Conservation (phyloP, 2,888 invertebrate genomes). For the Emmelina monodactyla region DNA sequence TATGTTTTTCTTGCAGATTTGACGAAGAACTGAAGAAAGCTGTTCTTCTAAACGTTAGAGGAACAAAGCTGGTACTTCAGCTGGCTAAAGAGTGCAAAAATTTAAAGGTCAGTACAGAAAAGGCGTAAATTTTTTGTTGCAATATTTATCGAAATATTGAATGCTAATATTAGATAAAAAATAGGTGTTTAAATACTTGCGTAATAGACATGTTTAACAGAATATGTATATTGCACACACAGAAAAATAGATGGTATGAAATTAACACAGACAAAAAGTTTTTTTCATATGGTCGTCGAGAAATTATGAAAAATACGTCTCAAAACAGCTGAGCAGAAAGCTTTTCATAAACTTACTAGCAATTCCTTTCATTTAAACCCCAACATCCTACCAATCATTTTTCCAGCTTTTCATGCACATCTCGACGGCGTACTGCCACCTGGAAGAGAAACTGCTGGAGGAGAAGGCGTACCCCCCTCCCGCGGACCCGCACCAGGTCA, state of each 20-base stretch:
- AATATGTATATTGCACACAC: too few relatives aligned
- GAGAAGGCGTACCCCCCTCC: conserved; percentile 90
- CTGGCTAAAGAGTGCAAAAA: conserved; percentile 81
- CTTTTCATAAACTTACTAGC: background rate
- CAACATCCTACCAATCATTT: conserved; percentile 5
- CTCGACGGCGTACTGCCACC: conserved; percentile 92
- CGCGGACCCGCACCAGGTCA: conserved; percentile 76
- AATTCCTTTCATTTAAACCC: background rate
- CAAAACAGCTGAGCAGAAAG: background rate
- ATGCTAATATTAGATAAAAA: background rate
- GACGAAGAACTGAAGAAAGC: conserved; percentile 92
- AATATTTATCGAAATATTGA: background rate
- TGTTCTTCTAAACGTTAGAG: conserved; percentile 90
- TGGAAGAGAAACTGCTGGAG: conserved; percentile 79
- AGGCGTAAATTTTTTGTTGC: background rate
- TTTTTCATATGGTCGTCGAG: too few relatives aligned
- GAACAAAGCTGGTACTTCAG: conserved; percentile 86
- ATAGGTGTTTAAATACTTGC: too few relatives aligned
- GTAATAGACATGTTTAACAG: too few relatives aligned
- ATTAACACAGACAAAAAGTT: too few relatives aligned
- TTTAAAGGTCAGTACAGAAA: conserved; percentile 72
- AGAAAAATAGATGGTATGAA: too few relatives aligned
- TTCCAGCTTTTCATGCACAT: conserved; percentile 76
- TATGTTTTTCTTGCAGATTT: conserved; percentile 50
- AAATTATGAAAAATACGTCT: background rate